These are phyloP conservation scores for Catotricha subobsoleta DNA, from an alignment of 2,888 invertebrate species.

Conservation along the genomic window DNA sequence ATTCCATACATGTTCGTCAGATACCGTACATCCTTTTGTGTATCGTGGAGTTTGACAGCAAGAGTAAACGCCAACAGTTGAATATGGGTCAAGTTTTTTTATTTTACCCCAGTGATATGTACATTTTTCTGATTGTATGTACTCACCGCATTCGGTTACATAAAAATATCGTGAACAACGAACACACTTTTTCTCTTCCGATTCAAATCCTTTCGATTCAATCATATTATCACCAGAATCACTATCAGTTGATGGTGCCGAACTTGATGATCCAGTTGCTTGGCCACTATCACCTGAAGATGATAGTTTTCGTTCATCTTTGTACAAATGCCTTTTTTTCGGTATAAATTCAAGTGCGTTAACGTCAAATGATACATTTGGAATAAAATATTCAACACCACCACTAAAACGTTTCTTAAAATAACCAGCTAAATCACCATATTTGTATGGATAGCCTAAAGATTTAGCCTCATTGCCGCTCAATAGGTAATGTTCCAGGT, in stretches of 20 bases:
- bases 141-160: slow-evolving; percentile 51
- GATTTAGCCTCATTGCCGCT: slow-evolving; percentile 41
- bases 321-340: not conserved
- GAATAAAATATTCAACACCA: not conserved
- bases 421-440: slow-evolving; percentile 32
- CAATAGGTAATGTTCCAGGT: slow-evolving; percentile 43
- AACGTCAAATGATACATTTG: slow-evolving; percentile 32
- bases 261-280: slow-evolving; percentile 35
- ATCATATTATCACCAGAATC: slow-evolving; percentile 23
- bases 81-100: slow-evolving; percentile 26
- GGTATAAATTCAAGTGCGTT: slow-evolving; percentile 53
- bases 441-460: slow-evolving; percentile 55
- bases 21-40: slow-evolving; percentile 44
- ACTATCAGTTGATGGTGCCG: slow-evolving; percentile 38
- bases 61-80: slow-evolving; percentile 28
- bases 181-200: slow-evolving; percentile 40
- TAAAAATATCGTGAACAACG: slow-evolving; percentile 56
- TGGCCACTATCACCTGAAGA: slow-evolving; percentile 36
- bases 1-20: slow-evolving; percentile 58
- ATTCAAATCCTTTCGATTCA: slow-evolving; percentile 4
- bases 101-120: slow-evolving; percentile 78
- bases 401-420: slow-evolving; percentile 3
- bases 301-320: slow-evolving; percentile 17
- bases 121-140: slow-evolving; percentile 57
- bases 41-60: slow-evolving; percentile 39